Conservation (phyloP, 2,888 invertebrate species). For the Eristalinus aeneus region DNA sequence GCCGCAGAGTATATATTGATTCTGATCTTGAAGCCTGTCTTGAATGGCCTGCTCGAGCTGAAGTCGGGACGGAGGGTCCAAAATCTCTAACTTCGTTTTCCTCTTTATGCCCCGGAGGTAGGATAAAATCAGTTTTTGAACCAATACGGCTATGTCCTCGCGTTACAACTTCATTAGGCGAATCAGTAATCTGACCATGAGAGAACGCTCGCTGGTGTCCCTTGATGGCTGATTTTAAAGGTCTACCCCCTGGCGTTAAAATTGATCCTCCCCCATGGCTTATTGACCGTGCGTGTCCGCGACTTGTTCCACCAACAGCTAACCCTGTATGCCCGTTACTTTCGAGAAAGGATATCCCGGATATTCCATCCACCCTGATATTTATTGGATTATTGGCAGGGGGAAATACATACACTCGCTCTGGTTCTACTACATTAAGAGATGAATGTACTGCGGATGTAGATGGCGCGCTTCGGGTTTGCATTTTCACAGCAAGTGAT, state of each 20-base stretch:
- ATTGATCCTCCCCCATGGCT: constrained; percentile 89
- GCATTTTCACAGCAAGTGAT: constrained; percentile 63
- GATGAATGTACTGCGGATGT: constrained; percentile 66
- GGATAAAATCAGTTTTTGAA: constrained; percentile 93
- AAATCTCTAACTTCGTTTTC: constrained; percentile 85
- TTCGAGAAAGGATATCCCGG: constrained; percentile 73
- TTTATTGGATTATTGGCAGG: constrained; percentile 73
- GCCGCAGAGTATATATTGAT: constrained; percentile 92
- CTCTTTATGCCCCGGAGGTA: constrained; percentile 93
- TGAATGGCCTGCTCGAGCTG: constrained; percentile 84
- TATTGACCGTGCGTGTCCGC: constrained; percentile 89
- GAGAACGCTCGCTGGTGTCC: constrained; percentile 93
- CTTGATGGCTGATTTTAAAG: constrained; percentile 87
- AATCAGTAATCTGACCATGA: constrained; percentile 91
- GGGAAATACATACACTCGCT: constrained; percentile 80
- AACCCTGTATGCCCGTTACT: constrained; percentile 55
- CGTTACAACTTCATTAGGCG: constrained; percentile 76
- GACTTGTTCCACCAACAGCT: constrained; percentile 69
- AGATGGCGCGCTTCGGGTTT: constrained; percentile 67
- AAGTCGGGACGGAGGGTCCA: constrained; percentile 80
- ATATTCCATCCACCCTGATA: constrained; percentile 73
- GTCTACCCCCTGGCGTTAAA: constrained; percentile 82
- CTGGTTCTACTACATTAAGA: constrained; percentile 75
- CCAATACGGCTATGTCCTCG: constrained; percentile 90
- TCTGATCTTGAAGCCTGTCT: constrained; percentile 94